Evolutionary conservation across 1,140 invertebrate genomes (phyloP), one percentile per base, ranked within the genome.

Genomic region (Phortica variegata): DNA sequence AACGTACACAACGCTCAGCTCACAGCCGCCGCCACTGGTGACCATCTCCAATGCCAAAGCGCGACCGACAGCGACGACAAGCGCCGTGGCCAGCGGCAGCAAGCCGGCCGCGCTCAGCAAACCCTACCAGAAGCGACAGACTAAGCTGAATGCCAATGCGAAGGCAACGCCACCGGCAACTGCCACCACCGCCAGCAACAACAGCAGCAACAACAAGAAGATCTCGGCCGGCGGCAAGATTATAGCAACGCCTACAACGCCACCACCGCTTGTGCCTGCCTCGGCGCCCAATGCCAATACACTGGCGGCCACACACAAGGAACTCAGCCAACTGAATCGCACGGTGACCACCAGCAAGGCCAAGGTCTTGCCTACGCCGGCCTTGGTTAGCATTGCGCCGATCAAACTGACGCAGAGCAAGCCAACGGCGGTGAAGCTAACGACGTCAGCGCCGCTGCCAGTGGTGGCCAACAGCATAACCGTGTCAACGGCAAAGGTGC

Each of bases 171-270:
- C 37, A 42, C 9, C 29, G 39, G n/a, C 31, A 54, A 31, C 45
- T 50, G 1, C 38, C 38, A 15, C 32, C 47, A 55, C 42, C 56
- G 37, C 18, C 44, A 46, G 19, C 53, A 39, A 19, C 50, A 54
- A 38, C 52, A 45, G 34, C 41, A 29, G 45, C 15, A 58, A 52
- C 49, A 39, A 47, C 51, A 58, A 63, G 51, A 56, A 45, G 29
- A 37, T 49, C 9, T 37, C 48, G 9, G 31, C 40, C 8, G 31
- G 26, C 3, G 40, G 52, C 15, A 55, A 55, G 43, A 55, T 65
- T 16, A 73, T 73, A 32, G 70, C 70, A 20, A 70, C 70, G 31
- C 70, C 70, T 16, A 73, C 70, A 7, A 73, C 70, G 10, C 70
- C 70, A 10, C 70, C 70, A 2, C 70, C 70, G 2, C 20, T 73